phyloP scores from a whole-genome alignment of 2,113 vertebrate species.

The Parus major region DNA sequence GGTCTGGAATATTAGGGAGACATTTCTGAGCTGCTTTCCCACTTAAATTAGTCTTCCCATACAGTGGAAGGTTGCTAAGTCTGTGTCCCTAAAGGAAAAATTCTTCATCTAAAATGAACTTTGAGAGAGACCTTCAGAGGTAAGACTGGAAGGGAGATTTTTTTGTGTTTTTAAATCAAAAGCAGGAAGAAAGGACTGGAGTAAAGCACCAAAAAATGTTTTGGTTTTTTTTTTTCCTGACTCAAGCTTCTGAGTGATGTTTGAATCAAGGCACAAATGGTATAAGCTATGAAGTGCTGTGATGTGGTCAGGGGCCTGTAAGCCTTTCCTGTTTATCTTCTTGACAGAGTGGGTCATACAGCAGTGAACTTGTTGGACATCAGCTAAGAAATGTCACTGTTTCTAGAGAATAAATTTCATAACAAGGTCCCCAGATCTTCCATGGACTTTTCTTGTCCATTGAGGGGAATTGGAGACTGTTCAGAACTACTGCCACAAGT shows the following conservation, averaged over 20 bases:
- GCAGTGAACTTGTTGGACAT: background rate
- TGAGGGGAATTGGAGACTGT: no score
- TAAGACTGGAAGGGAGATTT: background rate
- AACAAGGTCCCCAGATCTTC: background rate
- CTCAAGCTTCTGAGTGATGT: background rate
- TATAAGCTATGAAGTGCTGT: background rate
- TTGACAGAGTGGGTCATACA: background rate
- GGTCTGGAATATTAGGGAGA: background rate
- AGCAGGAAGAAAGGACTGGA: background rate
- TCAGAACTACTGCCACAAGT: background rate
- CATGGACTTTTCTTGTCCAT: rapidly evolving
- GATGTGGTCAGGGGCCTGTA: background rate
- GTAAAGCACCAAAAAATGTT: background rate
- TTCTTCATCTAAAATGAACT: background rate
- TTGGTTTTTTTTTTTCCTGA: background rate
- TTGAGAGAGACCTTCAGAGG: background rate
- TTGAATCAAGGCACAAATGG: background rate
- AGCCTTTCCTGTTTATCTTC: background rate
- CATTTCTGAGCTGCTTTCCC: background rate
- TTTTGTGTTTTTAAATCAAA: background rate
- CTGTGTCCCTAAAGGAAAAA: background rate
- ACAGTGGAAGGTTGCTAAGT: background rate
- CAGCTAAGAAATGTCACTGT: background rate
- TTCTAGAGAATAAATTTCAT: background rate
- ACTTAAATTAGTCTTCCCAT: background rate